These are phyloP conservation scores for Cyrtorhinus lividipennis DNA, from an alignment of 1,140 invertebrate species.

Conservation along the genomic window DNA sequence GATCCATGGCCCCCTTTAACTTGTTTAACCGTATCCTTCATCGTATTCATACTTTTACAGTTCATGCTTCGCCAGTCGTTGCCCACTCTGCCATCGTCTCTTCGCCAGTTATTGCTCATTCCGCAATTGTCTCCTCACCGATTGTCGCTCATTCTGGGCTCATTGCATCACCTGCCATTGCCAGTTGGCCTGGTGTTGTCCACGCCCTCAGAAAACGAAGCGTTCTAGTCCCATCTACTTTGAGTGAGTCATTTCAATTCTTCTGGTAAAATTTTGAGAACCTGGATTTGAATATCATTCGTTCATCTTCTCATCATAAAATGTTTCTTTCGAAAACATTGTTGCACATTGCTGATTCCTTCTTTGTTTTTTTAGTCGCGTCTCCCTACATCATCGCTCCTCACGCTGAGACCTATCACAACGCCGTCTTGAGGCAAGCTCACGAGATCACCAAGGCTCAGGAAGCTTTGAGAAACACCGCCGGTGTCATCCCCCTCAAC, in stretches of 20 bases:
- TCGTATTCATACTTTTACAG: no score
- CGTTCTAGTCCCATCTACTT: not conserved
- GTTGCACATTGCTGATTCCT: not conserved
- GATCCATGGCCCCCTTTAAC: no score
- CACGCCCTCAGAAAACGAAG: not conserved
- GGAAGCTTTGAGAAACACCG: conserved; percentile 4
- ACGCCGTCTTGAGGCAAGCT: conserved; percentile 1
- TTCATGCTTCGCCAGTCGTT: not conserved
- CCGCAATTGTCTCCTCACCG: no score
- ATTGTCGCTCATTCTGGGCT: not conserved
- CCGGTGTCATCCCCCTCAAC: not conserved
- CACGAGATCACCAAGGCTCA: not conserved
- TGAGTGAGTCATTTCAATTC: not conserved
- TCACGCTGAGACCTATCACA: not conserved
- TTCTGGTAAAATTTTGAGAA: not conserved
- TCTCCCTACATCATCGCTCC: not conserved
- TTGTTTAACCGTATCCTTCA: no score
- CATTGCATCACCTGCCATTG: not conserved
- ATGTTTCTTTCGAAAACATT: not conserved
- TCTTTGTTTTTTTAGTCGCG: not conserved
- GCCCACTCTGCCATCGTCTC: no score
- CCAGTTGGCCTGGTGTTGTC: not conserved
- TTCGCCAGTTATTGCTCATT: not conserved
- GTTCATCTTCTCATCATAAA: not conserved
- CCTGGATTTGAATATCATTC: not conserved